phyloP scores from a whole-genome alignment of 2,113 vertebrate genomes.

The Dissostichus mawsoni region DNA sequence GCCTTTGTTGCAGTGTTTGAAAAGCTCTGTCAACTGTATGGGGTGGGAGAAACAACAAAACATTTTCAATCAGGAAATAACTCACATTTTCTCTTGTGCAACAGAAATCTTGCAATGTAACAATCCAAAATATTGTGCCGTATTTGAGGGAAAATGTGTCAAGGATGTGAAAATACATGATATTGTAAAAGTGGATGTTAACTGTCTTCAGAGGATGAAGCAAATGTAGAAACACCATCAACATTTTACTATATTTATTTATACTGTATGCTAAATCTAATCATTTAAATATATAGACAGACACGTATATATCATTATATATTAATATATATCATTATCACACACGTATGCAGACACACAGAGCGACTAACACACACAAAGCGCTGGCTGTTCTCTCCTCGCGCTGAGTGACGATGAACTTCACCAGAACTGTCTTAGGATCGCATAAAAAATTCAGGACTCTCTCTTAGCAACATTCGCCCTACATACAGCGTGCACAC shows the following conservation, averaged over 20 bases:
- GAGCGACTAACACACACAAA: conserved; percentile 11
- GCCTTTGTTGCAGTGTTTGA: background rate
- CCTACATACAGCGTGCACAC: conserved; percentile 76
- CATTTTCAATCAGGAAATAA: background rate
- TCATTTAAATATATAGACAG: background rate
- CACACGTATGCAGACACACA: background rate
- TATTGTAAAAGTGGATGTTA: background rate
- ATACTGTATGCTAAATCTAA: background rate
- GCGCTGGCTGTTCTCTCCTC: conserved; percentile 52
- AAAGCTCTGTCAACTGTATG: background rate
- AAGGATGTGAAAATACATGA: background rate
- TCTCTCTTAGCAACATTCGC: conserved; percentile 76
- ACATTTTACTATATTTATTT: background rate
- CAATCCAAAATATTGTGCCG: background rate
- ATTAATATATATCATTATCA: background rate
- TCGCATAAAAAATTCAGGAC: conserved; percentile 81
- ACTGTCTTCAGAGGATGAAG: conserved; percentile 3
- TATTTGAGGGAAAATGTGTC: conserved; percentile 4
- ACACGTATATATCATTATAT: too few species aligned
- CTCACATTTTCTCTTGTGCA: background rate
- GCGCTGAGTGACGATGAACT: conserved; percentile 63
- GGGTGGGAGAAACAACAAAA: background rate
- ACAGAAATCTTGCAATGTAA: background rate
- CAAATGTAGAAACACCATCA: conserved; percentile 1
- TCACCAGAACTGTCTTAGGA: conserved; percentile 74